Evolutionary conservation across 2,888 invertebrate genomes (phyloP).

Genomic region (Dryomyza anilis): DNA sequence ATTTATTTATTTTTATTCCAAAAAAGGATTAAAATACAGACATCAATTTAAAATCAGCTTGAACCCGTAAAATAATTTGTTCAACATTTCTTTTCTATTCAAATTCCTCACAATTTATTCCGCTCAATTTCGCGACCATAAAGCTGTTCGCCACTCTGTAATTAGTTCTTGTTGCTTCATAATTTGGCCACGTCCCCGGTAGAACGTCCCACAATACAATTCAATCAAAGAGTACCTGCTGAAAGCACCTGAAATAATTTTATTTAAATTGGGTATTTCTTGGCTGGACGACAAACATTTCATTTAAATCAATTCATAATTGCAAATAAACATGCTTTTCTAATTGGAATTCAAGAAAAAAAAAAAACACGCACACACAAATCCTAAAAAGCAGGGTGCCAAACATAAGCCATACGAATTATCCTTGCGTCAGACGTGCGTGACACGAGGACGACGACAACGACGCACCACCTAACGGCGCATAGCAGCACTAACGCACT

Average conservation of each 20-base stretch:
- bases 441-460: neutral
- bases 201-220: neutral
- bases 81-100: no score
- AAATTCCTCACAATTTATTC: conserved; percentile 37
- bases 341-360: conserved; percentile 34
- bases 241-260: no score
- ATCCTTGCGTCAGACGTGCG: neutral
- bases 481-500: conserved; percentile 33
- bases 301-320: conserved; percentile 55
- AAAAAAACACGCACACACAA: neutral
- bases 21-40: no score
- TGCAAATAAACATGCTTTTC: conserved; percentile 49
- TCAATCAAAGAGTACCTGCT: no score
- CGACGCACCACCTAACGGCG: conserved; percentile 44
- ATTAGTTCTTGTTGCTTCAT: conserved; percentile 29
- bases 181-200: conserved; percentile 30
- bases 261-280: no score
- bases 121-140: conserved; percentile 50
- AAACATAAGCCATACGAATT: neutral
- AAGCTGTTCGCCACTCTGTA: conserved; percentile 31
- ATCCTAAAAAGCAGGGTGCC: no score
- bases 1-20: no score
- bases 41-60: no score
- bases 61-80: no score
- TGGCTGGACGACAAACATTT: no score